Base-by-base conservation (phyloP, 37 sponge, comb jelly and placozoan genomes). In the Agelas oroides region DNA sequence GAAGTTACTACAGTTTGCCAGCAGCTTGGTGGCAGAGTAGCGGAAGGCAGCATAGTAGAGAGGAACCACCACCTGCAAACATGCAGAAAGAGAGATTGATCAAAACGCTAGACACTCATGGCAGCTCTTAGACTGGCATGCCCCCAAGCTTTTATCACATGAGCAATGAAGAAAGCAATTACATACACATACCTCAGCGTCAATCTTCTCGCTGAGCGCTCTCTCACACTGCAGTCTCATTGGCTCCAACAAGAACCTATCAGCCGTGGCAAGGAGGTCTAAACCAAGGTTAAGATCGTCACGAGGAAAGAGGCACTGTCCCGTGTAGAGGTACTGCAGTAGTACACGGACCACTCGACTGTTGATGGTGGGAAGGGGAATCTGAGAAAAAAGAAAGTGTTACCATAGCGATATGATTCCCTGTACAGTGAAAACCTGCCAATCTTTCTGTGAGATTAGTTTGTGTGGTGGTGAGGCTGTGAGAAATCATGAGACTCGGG, bases 231-330 rank as follows among this genome's bases (percentile, higher is more conserved):
- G 90, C 23, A 23, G 32, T 56, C 73, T 90, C 91, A 94, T 87
- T 11, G 91, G 81, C 64, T 86, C 80, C 70, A 94, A 66, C 16
- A 94, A 76, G 59, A 77, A 90, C 76, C 83, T 87, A 53, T 94
- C 94, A 21, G 94, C 94, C 24, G 81, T 88, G 2, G 73, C 83
- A 80, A 94, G 63, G 38, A 94, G 64, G 80, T 92, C 93, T 15
- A 96, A 79, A 20, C 83, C 94, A 14, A 87, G 69, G 70, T 92
- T 96, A 59, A 96, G 86, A 73, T 96, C 96, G n/a, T 96, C 96
- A 1, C 80, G 80, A 8, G 93, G 87, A 72, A 93, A 96, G 14
- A 71, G 53, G 71, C 94, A 90, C 15, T 32, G 60, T 31, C 96
- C 96, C 0, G 93, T 93, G 86, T 96, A 96, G 19, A 95, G 81